Base-by-base conservation (phyloP, 2,113 vertebrate genomes). In the Camelus dromedarius region DNA sequence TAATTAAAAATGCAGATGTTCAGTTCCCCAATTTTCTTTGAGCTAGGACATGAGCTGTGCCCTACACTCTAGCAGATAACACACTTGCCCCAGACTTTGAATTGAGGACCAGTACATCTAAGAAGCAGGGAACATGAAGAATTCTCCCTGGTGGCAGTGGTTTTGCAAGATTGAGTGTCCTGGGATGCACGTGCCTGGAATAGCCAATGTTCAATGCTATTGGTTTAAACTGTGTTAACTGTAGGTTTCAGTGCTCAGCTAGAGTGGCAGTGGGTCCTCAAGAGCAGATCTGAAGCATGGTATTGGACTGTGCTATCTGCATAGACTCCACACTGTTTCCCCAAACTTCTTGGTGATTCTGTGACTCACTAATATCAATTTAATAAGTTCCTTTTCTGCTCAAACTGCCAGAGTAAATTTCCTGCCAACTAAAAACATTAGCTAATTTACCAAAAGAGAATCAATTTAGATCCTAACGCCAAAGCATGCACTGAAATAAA, bases 1-100 rank as follows among this genome's bases (percentile, higher is more conserved):
- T 89, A 58, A 69, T 28, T 90, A 11, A 85, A 95, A 84, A 89
- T 85, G 9, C 38, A 80, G n/a, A 22, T 64, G 24, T 80, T 95
- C 52, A 30, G 28, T 42, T 64, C 11, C 24, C 30, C 67, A 58
- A 18, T 38, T 38, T 73, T 32, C n/a, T 10, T 50, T 79, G 24
- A 82, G 35, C 16, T 48, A 54, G 64, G 4, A 9, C 52, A 12
- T 70, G 46, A 95, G 22, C 24, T 62, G 15, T 70, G 16, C 20
- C 28, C n/a, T 82, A 72, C 11, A n/a, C 18, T 69, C 22, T 30
- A 73, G 42, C 11, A 69, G 30, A 30, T 32, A 60, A 80, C 11
- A 85, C 11, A 19, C 14, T 89, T 95, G 48, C 50, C 18, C 28
- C 48, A 72, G 64, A 86, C 20, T 42, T 54, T 86, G 30, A 85